Percentiles rank a stretch among this genome's conserved stretches.
phyloP scores from a whole-genome alignment of 1,140 invertebrate species.

The Samia ricini region DNA sequence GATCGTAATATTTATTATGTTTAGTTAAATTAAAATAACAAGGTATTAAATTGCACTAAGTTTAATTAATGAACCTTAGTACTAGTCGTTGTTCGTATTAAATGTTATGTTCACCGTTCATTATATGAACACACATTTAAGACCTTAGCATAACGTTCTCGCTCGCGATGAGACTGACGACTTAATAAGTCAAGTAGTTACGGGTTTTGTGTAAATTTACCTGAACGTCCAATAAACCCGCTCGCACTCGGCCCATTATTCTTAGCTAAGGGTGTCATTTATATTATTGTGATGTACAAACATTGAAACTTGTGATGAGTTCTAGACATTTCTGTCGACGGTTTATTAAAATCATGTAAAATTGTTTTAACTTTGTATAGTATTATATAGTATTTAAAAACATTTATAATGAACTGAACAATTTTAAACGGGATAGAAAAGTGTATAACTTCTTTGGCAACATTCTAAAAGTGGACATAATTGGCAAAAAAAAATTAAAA shows the following conservation, averaged over 20 bases:
- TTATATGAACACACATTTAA: background rate
- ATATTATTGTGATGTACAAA: constrained; percentile 49
- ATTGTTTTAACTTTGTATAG: too few relatives aligned
- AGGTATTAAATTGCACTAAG: background rate
- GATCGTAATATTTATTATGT: background rate
- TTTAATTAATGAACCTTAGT: background rate
- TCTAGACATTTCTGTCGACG: background rate
- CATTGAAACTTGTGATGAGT: background rate
- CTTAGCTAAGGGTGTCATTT: constrained; percentile 68
- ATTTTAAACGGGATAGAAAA: too few relatives aligned
- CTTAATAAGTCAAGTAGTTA: constrained; percentile 70
- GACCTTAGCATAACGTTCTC: constrained; percentile 5
- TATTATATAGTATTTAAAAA: too few relatives aligned
- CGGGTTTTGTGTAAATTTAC: constrained; percentile 68
- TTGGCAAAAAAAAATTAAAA: too few relatives aligned
- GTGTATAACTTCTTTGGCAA: too few relatives aligned
- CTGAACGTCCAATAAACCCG: constrained; percentile 58
- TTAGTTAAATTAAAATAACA: background rate
- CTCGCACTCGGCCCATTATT: constrained; percentile 60
- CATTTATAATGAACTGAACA: too few relatives aligned
- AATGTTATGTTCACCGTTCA: background rate
- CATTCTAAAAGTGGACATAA: too few relatives aligned
- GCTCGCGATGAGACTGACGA: constrained; percentile 42
- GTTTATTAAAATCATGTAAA: too few relatives aligned
- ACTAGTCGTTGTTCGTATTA: background rate